phyloP scores from a whole-genome alignment of 2,888 invertebrate genomes.

The Acanthococcus lagerstroemiae region DNA sequence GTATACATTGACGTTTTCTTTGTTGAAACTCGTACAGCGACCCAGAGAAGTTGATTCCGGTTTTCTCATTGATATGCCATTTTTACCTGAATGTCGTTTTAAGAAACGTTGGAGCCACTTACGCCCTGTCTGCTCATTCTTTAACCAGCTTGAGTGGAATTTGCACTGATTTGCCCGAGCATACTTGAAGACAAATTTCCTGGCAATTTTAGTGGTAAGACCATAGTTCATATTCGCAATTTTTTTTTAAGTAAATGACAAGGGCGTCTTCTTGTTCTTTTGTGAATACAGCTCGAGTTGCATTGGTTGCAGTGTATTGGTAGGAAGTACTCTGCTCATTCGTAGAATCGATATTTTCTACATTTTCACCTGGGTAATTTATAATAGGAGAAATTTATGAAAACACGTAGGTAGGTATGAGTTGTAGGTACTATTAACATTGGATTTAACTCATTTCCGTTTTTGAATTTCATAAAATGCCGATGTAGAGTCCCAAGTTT shows the following conservation, averaged over 20 bases:
- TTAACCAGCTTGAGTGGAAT: neutral
- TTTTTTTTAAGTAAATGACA: neutral
- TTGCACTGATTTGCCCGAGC: neutral
- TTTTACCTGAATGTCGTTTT: neutral
- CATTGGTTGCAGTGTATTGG: no score
- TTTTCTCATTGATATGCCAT: neutral
- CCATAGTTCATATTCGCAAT: neutral
- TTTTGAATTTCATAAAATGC: no score
- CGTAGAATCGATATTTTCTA: no score
- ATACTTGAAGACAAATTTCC: neutral
- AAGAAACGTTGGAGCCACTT: neutral
- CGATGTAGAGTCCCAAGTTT: no score
- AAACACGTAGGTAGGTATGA: no score
- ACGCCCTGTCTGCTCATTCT: neutral
- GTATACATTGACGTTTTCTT: neutral
- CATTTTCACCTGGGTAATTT: no score
- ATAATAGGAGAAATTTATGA: no score
- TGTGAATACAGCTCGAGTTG: no score
- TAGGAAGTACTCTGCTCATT: no score
- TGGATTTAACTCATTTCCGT: no score
- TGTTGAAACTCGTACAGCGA: neutral
- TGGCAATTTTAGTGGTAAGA: neutral
- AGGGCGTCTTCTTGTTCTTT: no score
- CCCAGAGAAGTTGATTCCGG: neutral
- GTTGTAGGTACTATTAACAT: no score